phyloP scores from a whole-genome alignment of 1,140 invertebrate genomes.

The Drosophila lini region DNA sequence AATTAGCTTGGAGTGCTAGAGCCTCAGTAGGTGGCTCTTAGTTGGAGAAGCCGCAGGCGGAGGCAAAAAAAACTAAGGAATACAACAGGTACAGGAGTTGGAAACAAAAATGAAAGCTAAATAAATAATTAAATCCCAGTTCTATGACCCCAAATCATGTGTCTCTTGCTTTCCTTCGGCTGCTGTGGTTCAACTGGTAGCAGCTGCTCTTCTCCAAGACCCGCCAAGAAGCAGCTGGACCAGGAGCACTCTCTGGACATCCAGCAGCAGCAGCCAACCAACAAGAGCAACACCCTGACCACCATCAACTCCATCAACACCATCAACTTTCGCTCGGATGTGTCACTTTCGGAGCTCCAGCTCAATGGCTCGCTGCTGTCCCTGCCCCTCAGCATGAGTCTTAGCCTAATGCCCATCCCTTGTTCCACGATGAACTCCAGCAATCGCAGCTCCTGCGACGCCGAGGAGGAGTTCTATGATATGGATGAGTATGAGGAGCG shows the following conservation, averaged over 20 bases:
- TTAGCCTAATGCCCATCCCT: conserved; percentile 13
- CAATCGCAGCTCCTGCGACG: conserved; percentile 30
- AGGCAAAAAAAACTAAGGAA: background rate
- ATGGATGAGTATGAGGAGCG: conserved; percentile 44
- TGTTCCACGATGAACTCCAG: conserved; percentile 2
- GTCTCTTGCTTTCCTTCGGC: background rate
- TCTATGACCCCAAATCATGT: background rate
- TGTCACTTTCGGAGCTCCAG: background rate
- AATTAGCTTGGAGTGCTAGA: background rate
- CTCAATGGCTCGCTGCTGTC: background rate
- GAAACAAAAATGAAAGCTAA: background rate
- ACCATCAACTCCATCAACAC: background rate
- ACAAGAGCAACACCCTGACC: background rate
- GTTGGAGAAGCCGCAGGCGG: background rate
- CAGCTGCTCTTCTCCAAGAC: background rate
- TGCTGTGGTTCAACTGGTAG: conserved; percentile 9
- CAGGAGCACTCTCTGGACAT: background rate
- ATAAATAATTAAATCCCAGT: background rate
- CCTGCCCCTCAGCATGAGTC: conserved; percentile 18
- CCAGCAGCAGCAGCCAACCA: background rate
- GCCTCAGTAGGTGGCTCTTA: conserved; percentile 11
- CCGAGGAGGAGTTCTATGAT: conserved; percentile 46
- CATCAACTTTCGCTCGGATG: conserved; percentile 8
- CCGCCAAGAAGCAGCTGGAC: background rate
- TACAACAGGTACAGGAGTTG: background rate